Evolutionary conservation across 2,888 invertebrate species (phyloP).

Genomic region (Cosmia pyralina): DNA sequence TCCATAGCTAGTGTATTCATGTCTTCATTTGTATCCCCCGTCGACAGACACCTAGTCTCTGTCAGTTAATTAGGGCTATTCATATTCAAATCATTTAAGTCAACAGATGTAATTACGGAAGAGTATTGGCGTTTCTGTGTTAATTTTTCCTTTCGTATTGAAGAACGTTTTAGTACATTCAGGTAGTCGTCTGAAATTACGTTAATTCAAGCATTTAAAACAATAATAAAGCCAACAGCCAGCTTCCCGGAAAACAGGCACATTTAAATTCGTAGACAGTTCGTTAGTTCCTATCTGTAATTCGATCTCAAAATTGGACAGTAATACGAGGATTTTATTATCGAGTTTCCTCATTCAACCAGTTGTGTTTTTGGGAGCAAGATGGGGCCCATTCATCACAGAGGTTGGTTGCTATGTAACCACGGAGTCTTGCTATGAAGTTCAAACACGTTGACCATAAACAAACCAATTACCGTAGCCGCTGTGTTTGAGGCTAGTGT

Average conservation of each 20-base stretch:
- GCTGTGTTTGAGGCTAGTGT: constrained; percentile 51
- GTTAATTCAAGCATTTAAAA: constrained; percentile 27
- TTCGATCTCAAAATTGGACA: constrained; percentile 12
- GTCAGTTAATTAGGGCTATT: constrained; percentile 52
- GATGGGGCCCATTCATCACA: constrained; percentile 21
- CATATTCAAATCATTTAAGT: constrained; percentile 44
- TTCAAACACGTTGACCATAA: constrained; percentile 52
- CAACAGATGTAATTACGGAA: constrained; percentile 41
- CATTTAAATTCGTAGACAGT: constrained; percentile 13
- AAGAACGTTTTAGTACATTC: background rate
- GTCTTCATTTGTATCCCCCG: constrained; percentile 34
- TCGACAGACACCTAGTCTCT: constrained; percentile 22
- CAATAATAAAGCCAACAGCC: constrained; percentile 4
- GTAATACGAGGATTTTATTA: constrained; percentile 9
- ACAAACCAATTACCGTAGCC: constrained; percentile 69
- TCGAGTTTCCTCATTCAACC: constrained; percentile 13
- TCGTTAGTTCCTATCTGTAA: constrained; percentile 18
- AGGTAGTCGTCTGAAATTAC: background rate
- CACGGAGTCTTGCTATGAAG: constrained; percentile 27
- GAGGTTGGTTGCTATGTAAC: constrained; percentile 21
- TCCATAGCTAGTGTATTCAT: constrained; percentile 46
- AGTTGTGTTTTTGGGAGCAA: constrained; percentile 10
- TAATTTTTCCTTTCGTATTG: constrained; percentile 6
- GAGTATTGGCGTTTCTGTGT: background rate
- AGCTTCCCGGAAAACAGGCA: constrained; percentile 6